Percentiles rank a stretch among this genome's conserved stretches.
Evolutionary conservation across 2,113 vertebrate species (phyloP).

Genomic region (Lichenostomus cassidix): DNA sequence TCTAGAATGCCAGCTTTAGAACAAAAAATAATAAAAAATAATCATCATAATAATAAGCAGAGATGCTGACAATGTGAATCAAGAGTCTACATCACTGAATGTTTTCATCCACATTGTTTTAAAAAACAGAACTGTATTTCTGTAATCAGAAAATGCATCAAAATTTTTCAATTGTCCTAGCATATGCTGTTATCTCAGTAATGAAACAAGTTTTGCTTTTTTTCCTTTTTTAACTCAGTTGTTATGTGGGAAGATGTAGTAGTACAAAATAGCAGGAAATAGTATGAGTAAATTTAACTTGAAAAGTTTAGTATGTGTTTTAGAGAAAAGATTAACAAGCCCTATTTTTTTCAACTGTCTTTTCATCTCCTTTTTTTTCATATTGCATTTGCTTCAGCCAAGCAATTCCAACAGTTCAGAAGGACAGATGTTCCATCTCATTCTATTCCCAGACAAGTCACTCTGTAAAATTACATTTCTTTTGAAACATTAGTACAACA

Average conservation of each 20-base stretch:
- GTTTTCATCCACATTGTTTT: not conserved
- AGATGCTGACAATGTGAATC: not conserved
- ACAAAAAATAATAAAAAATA: constrained; percentile 18
- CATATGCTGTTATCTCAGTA: constrained; percentile 44
- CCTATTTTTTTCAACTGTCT: constrained; percentile 24
- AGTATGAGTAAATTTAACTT: constrained; percentile 51
- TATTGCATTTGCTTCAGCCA: constrained; percentile 26
- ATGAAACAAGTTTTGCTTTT: constrained; percentile 37
- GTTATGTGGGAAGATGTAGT: constrained; percentile 61
- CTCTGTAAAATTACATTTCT: constrained; percentile 55
- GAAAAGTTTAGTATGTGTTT: constrained; percentile 15
- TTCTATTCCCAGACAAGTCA: constrained; percentile 59
- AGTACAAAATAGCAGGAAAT: constrained; percentile 54
- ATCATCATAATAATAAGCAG: not conserved
- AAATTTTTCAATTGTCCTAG: constrained; percentile 46
- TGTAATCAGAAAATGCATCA: constrained; percentile 15
- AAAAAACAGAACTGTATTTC: not conserved
- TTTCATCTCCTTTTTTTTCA: constrained; percentile 51
- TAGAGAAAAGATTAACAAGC: constrained; percentile 35
- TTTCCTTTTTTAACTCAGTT: constrained; percentile 52
- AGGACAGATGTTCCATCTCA: constrained; percentile 56
- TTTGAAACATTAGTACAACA: constrained; percentile 45
- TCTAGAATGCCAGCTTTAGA: not conserved
- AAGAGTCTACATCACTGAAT: not conserved
- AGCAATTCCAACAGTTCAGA: constrained; percentile 18